These are phyloP conservation scores for Labia minor DNA, from an alignment of 2,888 invertebrate species.

Conservation along the genomic window DNA sequence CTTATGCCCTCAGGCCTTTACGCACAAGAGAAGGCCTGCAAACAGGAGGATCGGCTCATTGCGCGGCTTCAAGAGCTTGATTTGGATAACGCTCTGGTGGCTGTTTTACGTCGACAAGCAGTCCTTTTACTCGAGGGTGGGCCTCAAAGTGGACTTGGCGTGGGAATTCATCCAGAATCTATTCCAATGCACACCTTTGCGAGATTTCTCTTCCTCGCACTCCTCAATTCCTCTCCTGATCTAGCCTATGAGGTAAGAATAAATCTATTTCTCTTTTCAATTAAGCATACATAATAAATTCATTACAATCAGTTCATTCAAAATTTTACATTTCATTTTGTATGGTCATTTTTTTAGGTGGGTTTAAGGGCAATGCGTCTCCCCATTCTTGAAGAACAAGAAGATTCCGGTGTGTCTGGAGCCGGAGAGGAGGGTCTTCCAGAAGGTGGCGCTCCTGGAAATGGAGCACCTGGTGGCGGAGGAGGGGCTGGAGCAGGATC, in stretches of 20 bases:
- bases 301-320: no score
- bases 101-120: conserved; percentile 57
- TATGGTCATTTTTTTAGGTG: conserved; percentile 21
- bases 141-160: conserved; percentile 61
- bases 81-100: conserved; percentile 57
- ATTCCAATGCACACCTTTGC: conserved; percentile 80
- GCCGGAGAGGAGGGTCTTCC: conserved; percentile 40
- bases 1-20: conserved; percentile 68
- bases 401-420: conserved; percentile 39
- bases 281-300: no score
- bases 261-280: no score
- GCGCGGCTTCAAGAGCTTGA: conserved; percentile 64
- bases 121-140: conserved; percentile 62
- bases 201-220: conserved; percentile 62
- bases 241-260: conserved; percentile 67
- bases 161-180: conserved; percentile 67
- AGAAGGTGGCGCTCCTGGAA: conserved; percentile 37
- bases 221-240: conserved; percentile 63
- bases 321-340: no score
- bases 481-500: conserved; percentile 42
- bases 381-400: conserved; percentile 62
- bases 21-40: conserved; percentile 61
- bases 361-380: conserved; percentile 35
- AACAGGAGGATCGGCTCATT: conserved; percentile 68
- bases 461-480: conserved; percentile 40